Percentiles rank a stretch among this genome's conserved stretches.
These are phyloP conservation scores for Cataglyphis livida DNA, from an alignment of 2,888 invertebrate species.

Conservation along the genomic window DNA sequence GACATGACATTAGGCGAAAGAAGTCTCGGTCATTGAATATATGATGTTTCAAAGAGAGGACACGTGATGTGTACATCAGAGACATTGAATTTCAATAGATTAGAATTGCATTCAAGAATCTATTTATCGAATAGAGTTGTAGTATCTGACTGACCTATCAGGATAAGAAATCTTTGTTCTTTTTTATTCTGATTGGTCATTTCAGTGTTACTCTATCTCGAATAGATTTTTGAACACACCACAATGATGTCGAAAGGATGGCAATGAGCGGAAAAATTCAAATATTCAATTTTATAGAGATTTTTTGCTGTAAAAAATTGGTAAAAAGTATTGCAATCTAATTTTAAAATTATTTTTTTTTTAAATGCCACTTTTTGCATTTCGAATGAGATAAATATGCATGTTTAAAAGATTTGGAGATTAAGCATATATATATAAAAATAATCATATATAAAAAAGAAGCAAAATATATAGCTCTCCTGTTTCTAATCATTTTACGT, in stretches of 20 bases:
- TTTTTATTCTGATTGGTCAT: neutral
- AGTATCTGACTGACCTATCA: neutral
- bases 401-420: no score
- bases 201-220: neutral
- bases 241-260: neutral
- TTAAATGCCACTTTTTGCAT: neutral
- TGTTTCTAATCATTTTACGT: no score
- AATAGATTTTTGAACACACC: neutral
- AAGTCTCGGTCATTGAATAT: slow-evolving; percentile 62
- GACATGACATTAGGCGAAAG: slow-evolving; percentile 76
- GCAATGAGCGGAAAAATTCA: neutral
- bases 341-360: neutral
- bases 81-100: neutral
- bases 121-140: no score
- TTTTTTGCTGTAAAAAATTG: neutral
- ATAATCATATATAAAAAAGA: no score
- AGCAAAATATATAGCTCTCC: no score
- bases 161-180: neutral
- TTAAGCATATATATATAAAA: no score
- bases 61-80: neutral
- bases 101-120: neutral
- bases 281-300: neutral
- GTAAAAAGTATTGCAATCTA: neutral
- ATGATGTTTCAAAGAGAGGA: neutral
- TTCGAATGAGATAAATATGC: no score